Evolutionary conservation across 2,113 vertebrate genomes (phyloP).

Genomic region (Nothoprocta perdicaria): DNA sequence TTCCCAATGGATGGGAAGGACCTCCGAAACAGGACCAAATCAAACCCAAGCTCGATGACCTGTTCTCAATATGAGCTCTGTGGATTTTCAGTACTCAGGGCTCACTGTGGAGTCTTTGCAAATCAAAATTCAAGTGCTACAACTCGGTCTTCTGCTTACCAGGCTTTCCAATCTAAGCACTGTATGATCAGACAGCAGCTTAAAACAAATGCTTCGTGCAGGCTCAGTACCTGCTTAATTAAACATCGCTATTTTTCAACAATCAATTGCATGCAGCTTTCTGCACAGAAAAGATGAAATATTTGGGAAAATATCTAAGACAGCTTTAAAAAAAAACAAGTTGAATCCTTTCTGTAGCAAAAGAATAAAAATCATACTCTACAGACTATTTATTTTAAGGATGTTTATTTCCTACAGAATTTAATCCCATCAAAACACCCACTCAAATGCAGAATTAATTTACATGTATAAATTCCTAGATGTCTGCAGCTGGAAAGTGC

Average conservation of each 20-base stretch:
- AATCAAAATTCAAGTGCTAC: neutral
- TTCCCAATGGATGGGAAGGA: neutral
- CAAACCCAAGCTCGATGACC: neutral
- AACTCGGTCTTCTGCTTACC: neutral
- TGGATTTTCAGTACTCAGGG: neutral
- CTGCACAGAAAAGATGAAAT: neutral
- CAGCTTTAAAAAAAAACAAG: constrained; percentile 34
- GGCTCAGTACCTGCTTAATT: neutral
- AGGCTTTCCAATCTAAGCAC: neutral
- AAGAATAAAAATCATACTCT: constrained; percentile 50
- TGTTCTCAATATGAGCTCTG: neutral
- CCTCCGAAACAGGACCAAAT: neutral
- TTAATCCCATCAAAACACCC: constrained; percentile 74
- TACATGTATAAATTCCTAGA: constrained; percentile 71
- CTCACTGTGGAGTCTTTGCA: neutral
- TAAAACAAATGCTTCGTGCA: neutral
- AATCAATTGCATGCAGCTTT: neutral
- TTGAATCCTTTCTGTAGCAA: constrained; percentile 44
- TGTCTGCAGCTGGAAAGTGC: constrained; percentile 69
- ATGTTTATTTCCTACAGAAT: constrained; percentile 74
- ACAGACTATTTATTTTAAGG: constrained; percentile 61
- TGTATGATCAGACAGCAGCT: neutral
- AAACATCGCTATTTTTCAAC: neutral
- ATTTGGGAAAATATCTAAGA: constrained; percentile 30
- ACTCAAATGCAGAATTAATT: constrained; percentile 71